Percentiles rank a stretch among this genome's conserved stretches.
Conservation (phyloP, 2,113 vertebrate species). For the Spheniscus mendiculus region DNA sequence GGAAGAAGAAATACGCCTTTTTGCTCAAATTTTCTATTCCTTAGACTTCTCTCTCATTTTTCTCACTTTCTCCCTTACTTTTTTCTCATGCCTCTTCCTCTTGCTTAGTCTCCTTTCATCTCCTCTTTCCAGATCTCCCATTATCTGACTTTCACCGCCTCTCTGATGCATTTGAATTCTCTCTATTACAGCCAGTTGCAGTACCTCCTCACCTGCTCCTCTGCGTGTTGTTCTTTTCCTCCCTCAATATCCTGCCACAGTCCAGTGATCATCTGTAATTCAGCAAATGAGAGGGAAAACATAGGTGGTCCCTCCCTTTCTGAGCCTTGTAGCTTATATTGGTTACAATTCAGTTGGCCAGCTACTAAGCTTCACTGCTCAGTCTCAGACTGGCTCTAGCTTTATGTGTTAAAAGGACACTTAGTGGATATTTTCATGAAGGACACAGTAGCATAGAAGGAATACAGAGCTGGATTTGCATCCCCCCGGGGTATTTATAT, state of each 20-base stretch:
- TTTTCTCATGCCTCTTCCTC: background rate
- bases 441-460: background rate
- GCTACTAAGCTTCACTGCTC: background rate
- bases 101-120: background rate
- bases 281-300: background rate
- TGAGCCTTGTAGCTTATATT: background rate
- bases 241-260: background rate
- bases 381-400: background rate
- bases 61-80: background rate
- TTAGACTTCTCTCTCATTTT: background rate
- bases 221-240: background rate
- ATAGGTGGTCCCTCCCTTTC: background rate
- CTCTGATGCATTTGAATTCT: background rate
- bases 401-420: background rate
- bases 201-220: background rate
- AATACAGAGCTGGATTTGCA: background rate
- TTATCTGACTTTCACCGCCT: background rate
- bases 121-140: background rate
- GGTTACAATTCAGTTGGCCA: background rate
- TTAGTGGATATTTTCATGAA: background rate
- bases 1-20: background rate
- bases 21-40: background rate
- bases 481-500: background rate
- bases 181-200: background rate
- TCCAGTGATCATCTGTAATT: conserved; percentile 6